These are phyloP conservation scores for Rhabdomys pumilio DNA, from an alignment of 2,797 vertebrate species.

Conservation along the genomic window DNA sequence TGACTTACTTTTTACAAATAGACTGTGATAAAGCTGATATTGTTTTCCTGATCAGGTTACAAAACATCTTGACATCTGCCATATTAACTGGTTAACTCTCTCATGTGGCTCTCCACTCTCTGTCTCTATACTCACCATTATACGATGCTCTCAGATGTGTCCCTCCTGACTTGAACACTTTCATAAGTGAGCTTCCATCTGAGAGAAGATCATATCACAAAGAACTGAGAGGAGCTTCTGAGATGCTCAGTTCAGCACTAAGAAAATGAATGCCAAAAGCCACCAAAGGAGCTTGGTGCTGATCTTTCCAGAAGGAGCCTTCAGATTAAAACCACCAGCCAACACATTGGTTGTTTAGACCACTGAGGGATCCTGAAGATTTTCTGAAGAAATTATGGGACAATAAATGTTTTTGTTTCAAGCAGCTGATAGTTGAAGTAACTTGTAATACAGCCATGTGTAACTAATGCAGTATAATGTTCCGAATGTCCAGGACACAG, in stretches of 20 bases:
- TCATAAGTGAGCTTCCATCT: background rate
- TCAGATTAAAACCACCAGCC: background rate
- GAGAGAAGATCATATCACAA: background rate
- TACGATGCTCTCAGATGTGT: background rate
- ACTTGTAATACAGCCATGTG: background rate
- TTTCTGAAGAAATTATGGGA: background rate
- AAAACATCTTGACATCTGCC: background rate
- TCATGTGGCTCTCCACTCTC: background rate
- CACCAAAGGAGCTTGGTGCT: background rate
- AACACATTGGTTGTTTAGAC: background rate
- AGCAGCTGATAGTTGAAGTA: background rate
- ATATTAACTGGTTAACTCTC: too few relatives aligned
- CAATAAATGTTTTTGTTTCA: background rate
- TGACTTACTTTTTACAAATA: background rate
- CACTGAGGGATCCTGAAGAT: background rate
- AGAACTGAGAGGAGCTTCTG: background rate
- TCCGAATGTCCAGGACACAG: background rate
- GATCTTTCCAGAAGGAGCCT: background rate
- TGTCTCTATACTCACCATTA: background rate
- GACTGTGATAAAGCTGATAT: background rate
- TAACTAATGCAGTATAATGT: background rate
- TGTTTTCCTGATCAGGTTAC: background rate
- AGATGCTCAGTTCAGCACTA: background rate
- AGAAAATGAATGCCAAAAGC: background rate
- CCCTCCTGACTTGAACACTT: background rate